Base-by-base conservation (phyloP, 2,113 vertebrate genomes). In the Heterochromis multidens region DNA sequence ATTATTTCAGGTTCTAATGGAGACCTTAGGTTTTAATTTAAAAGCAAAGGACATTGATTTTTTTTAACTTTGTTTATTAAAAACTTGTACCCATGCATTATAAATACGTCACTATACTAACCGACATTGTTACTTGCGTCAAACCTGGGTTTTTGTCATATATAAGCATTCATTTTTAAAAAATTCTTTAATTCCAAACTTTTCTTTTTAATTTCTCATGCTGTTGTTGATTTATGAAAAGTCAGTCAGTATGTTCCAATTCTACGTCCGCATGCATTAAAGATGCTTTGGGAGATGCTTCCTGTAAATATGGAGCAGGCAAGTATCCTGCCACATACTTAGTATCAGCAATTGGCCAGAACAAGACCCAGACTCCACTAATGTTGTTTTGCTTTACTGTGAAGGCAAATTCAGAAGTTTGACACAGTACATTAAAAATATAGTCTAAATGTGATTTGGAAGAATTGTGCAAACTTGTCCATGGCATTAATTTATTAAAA, bases 211-310 rank as follows among this genome's bases (percentile, higher is more conserved):
- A 6, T 13, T 58, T 57, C 56, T 23, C 23, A 2, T 58, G 11
- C 13, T 58, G n/a, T 58, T 25, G 56, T 25, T 6, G n/a, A 23
- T 11, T 58, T 58, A 10, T 25, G n/a, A 58, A 67, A 10, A 16
- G 7, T 67, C n/a, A 67, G 14, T 67, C n/a, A 17, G 0, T 25
- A 0, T 3, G n/a, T 67, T 67, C 63, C 37, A 67, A 9, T 25
- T 43, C 63, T 23, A 25, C 0, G 0, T 67, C 7, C 14, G n/a
- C 7, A 25, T 43, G 63, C 1, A 67, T 43, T 43, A 43, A 2
- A n/a, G 2, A 56, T 56, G 21, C 52, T 56, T 21, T 56, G 19
- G 52, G 7, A 65, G 35, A 8, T 1, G 62, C 62, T 40, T 23
- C 23, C 21, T 37, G 6, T 65, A 37, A 23, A 16, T 65, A 40